Conservation (phyloP, 2,113 vertebrate species). For the Elanus axillaris region DNA sequence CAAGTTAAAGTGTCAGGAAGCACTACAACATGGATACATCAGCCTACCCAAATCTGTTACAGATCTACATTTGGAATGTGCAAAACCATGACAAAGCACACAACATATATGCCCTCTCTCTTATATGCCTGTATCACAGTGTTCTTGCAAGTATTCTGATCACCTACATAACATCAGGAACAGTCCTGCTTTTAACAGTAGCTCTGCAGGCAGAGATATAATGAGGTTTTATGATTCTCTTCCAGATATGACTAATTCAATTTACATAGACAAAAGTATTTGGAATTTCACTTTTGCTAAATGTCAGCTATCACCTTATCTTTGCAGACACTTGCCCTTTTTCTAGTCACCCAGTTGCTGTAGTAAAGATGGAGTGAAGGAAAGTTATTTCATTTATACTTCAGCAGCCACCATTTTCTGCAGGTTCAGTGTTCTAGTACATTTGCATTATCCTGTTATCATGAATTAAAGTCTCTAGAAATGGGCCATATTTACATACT, state of each 20-base stretch:
- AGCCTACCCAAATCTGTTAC: background rate
- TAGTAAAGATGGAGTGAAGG: background rate
- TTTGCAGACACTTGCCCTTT: background rate
- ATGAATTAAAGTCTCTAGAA: background rate
- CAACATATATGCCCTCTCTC: background rate
- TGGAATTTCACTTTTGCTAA: background rate
- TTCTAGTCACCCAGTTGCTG: background rate
- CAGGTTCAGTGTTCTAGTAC: background rate
- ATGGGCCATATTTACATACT: background rate
- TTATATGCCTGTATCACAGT: background rate
- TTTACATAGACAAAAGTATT: background rate
- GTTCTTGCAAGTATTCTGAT: background rate
- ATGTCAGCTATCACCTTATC: background rate
- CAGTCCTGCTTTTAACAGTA: background rate
- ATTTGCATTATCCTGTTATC: background rate
- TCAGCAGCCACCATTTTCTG: background rate
- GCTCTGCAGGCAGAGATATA: background rate
- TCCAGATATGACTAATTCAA: background rate
- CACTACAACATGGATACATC: background rate
- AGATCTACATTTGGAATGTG: background rate
- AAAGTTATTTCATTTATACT: background rate
- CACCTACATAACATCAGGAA: background rate
- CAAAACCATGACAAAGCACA: background rate
- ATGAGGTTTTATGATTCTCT: background rate
- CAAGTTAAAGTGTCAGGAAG: background rate